Evolutionary conservation across 2,888 invertebrate genomes (phyloP), one percentile per base, ranked within the genome.

Genomic region (Emmelina monodactyla): DNA sequence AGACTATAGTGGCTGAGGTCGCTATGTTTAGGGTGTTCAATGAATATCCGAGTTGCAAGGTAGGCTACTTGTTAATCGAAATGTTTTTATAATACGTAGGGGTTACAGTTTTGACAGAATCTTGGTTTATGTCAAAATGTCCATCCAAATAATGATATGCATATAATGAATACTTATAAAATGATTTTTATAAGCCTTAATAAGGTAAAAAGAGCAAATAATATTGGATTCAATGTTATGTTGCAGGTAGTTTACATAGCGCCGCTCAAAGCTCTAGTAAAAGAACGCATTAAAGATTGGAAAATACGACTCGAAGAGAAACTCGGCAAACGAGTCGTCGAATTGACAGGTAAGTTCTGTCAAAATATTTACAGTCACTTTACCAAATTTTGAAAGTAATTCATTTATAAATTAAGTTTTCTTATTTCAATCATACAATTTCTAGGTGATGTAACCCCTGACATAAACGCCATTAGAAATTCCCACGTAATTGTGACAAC

Each of bases 211-310:
- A n/a, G n/a, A n/a, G n/a, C n/a, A n/a, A n/a, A n/a, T n/a, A n/a
- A n/a, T n/a, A n/a, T n/a, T n/a, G n/a, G n/a, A n/a, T n/a, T n/a
- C n/a, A n/a, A n/a, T n/a, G n/a, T n/a, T n/a, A n/a, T 29, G 14
- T 66, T 75, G 29, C 47, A 89, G 88, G 87, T 95, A 13, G 97
- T 99, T 0, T 99, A 99, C 61, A 97, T 99, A 47, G 99, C 99
- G 0, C 99, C 99, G 0, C 62, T 99, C 41, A 99, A 99, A 76
- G 98, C 99, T 7, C 79, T 99, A 7, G 99, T 99, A 0, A 86
- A 97, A 41, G 99, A 99, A 68, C 82, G 99, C 47, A 94, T 99
- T 35, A 88, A 88, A 31, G 99, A 99, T 64, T 99, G 99, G 99
- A 90, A 88, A 54, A 66, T 86, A 4, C 83, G 94, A 42, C 83